Base-by-base conservation (phyloP, 2,888 invertebrate species). In the Drosophila pseudotakahashii region DNA sequence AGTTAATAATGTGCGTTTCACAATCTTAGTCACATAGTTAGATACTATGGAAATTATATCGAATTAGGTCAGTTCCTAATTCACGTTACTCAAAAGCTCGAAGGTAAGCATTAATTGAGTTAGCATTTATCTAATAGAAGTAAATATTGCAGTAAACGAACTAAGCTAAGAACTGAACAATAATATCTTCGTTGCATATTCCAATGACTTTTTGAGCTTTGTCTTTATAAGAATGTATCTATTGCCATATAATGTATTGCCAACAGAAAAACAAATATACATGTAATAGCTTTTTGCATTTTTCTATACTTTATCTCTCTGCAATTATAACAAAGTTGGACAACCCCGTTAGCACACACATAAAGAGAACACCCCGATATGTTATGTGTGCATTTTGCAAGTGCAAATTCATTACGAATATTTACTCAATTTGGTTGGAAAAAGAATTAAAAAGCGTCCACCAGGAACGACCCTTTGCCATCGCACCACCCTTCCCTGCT, bases 351-450 rank as follows among this genome's bases (percentile, higher is more conserved):
- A 39, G 7, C 42, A 42, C 11, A 48, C 30, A 30, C 45, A 48
- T 10, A 11, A 14, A 32, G 37, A 14, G 32, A 53, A 34, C 64
- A 53, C 45, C 62, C 52, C 44, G 19, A 47, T 54, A 36, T 34
- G 14, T 26, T n/a, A 64, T 39, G 39, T 68, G 51, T 47, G 58
- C 58, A 70, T 32, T 70, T 70, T 45, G 70, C 63, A 39, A 55
- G 53, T 51, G 64, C 61, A 82, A 86, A 81, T 86, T 77, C 72
- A 81, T 83, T 77, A 73, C 67, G 70, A 77, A 78, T 80, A 85
- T 85, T 85, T 80, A 61, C 77, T 76, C 73, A 86, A 85, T 78
- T 78, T 69, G n/a, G 39, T 19, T 66, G 57, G 61, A 73, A 64
- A 78, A 81, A 73, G 58, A 63, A 67, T 67, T 60, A 57, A 66